Evolutionary conservation across 2,797 vertebrate genomes (phyloP), one percentile per base, ranked within the genome.

Genomic region (Microctenopoma lineatum): DNA sequence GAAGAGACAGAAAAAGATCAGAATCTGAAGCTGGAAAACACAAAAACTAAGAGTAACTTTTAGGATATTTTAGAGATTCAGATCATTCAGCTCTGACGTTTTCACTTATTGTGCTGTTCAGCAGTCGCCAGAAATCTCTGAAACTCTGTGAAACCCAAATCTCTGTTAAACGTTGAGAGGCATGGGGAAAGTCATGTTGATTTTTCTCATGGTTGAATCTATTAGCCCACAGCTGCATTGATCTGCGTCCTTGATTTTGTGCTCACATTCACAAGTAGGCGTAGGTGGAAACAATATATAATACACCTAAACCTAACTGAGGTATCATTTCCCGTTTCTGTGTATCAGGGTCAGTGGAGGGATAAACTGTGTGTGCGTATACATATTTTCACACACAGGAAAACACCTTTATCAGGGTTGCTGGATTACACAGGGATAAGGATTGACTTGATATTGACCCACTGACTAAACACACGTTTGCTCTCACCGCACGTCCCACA

Each of bases 391-490:
- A 16, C 39, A 54, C 36, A 36, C 1, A 34, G 10, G 42, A 53
- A 66, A 56, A 52, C 62, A 66, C 66, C 72, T 52, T 78, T 83
- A 82, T 82, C 78, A 47, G 70, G 52, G 50, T 60, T 55, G 75
- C 65, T 84, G 87, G 90, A 90, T 88, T 87, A 89, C 87, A 84
- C 77, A 81, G 75, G 80, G 72, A 90, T 85, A 82, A 85, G 46
- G 70, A 69, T 77, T 7, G 55, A 80, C 85, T 75, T 87, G 66
- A 76, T 89, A 89, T 90, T 90, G 82, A 89, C 86, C 77, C 79
- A 79, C 59, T 76, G 84, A 83, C 81, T 75, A 85, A 69, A 80
- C 46, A 47, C 52, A 70, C 58, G 66, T 79, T 77, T 74, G 59
- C 64, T 72, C 69, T 67, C 56, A 29, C 46, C 73, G 66, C 68